Conservation (phyloP, 1,140 invertebrate species). For the Neuroterus valhalla region DNA sequence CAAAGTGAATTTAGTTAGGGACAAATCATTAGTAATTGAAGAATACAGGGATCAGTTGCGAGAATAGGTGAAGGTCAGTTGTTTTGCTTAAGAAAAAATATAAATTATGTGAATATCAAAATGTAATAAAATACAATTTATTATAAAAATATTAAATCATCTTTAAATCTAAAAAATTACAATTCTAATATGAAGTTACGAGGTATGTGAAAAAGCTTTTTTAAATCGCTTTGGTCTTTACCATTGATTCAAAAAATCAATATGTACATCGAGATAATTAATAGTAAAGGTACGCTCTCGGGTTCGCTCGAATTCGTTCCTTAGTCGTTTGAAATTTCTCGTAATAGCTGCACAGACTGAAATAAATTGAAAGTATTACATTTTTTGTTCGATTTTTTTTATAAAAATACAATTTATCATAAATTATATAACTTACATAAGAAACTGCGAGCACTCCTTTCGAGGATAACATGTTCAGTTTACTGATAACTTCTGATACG, state of each 20-base stretch:
- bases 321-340: slow-evolving; percentile 18
- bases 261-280: background rate
- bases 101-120: background rate
- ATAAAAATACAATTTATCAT: background rate
- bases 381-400: background rate
- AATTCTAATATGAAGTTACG: background rate
- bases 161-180: slow-evolving; percentile 34
- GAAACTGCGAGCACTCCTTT: slow-evolving; percentile 50
- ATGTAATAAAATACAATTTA: slow-evolving; percentile 30
- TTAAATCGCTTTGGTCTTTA: too few species aligned
- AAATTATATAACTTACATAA: slow-evolving; percentile 48
- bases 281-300: background rate
- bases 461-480: slow-evolving; percentile 45
- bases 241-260: too few species aligned
- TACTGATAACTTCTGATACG: slow-evolving; percentile 37
- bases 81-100: slow-evolving; percentile 3
- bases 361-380: slow-evolving; percentile 19
- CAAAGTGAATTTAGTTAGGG: slow-evolving; percentile 75
- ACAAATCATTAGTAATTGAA: slow-evolving; percentile 79
- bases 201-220: background rate
- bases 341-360: slow-evolving; percentile 42
- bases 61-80: slow-evolving; percentile 41
- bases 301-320: background rate
- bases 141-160: slow-evolving; percentile 28
- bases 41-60: slow-evolving; percentile 77